These are phyloP conservation scores for Embidobia sp. DNA, from an alignment of 2,888 invertebrate species.

Conservation along the genomic window DNA sequence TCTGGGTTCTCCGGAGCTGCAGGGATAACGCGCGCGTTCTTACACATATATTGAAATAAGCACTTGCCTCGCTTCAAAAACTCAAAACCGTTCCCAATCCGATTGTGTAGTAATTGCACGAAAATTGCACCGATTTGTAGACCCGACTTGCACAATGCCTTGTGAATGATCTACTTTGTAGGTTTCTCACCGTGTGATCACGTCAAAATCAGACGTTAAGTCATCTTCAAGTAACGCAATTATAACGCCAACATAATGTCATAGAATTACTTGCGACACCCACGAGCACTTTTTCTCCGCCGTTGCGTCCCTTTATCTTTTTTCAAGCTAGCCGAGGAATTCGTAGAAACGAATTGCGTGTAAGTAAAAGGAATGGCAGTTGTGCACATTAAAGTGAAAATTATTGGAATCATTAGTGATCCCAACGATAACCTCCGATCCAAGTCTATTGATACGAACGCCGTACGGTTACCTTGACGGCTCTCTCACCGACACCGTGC, in stretches of 20 bases:
- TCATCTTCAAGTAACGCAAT: constrained; percentile 22
- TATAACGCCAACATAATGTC: constrained; percentile 21
- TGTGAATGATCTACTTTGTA: constrained; percentile 4
- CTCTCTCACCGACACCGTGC: constrained; percentile 45
- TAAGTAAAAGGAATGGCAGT: constrained; percentile 48
- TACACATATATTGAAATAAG: constrained; percentile 36
- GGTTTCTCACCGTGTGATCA: constrained; percentile 20
- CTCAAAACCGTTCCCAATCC: not conserved
- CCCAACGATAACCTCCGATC: constrained; percentile 71
- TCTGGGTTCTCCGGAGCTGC: constrained; percentile 42
- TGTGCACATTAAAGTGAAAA: constrained; percentile 67
- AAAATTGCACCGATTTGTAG: constrained; percentile 25
- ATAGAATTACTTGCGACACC: constrained; percentile 25
- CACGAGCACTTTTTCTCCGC: not conserved
- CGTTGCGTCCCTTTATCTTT: not conserved
- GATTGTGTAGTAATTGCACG: constrained; percentile 13
- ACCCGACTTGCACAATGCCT: constrained; percentile 7
- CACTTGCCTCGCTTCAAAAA: constrained; percentile 4
- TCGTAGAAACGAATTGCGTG: constrained; percentile 41
- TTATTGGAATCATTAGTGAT: constrained; percentile 73
- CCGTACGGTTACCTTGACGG: constrained; percentile 53
- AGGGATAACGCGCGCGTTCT: constrained; percentile 40
- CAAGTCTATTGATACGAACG: constrained; percentile 61
- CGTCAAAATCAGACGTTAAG: constrained; percentile 4
- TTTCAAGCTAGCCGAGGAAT: not conserved